A percentile compares a stretch with the other conserved stretches of the same genome.
These are phyloP conservation scores for Pogonognathellus flavescens DNA, from an alignment of 1,140 invertebrate species.

Conservation along the genomic window DNA sequence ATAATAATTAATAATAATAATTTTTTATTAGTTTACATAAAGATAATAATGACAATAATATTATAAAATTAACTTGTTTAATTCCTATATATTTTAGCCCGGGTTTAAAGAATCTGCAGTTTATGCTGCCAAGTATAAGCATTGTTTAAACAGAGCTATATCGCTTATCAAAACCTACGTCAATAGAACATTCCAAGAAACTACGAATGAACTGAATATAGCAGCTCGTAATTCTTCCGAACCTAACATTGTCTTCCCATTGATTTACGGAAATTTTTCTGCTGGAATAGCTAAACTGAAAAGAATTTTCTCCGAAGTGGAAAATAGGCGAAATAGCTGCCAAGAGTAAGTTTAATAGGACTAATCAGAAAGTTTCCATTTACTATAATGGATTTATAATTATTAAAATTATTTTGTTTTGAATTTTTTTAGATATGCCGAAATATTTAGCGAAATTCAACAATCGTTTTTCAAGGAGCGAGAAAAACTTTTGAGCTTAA, in stretches of 20 bases:
- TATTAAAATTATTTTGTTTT: conserved; percentile 19
- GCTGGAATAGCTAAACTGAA: conserved; percentile 87
- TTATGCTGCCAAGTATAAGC: conserved; percentile 82
- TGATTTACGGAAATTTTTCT: conserved; percentile 96
- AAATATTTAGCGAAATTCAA: conserved; percentile 85
- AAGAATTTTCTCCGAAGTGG: conserved; percentile 84
- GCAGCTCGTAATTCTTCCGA: conserved; percentile 66
- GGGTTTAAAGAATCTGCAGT: conserved; percentile 81
- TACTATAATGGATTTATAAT: too few species aligned
- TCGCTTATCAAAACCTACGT: conserved; percentile 83
- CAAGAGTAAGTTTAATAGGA: conserved; percentile 76
- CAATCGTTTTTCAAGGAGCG: conserved; percentile 87
- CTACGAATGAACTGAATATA: conserved; percentile 80
- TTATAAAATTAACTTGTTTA: too few species aligned
- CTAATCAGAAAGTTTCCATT: background rate
- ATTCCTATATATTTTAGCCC: too few species aligned
- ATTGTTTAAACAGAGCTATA: conserved; percentile 85
- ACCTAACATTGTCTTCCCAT: conserved; percentile 78
- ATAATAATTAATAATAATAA: background rate
- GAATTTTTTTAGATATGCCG: conserved; percentile 77
- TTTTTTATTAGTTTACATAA: too few species aligned
- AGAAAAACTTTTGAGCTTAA: conserved; percentile 80
- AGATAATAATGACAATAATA: too few species aligned
- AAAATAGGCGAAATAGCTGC: conserved; percentile 79
- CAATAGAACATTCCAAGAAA: conserved; percentile 79